Evolutionary conservation across 2,797 vertebrate species (phyloP).

Genomic region (Microctenopoma lineatum): DNA sequence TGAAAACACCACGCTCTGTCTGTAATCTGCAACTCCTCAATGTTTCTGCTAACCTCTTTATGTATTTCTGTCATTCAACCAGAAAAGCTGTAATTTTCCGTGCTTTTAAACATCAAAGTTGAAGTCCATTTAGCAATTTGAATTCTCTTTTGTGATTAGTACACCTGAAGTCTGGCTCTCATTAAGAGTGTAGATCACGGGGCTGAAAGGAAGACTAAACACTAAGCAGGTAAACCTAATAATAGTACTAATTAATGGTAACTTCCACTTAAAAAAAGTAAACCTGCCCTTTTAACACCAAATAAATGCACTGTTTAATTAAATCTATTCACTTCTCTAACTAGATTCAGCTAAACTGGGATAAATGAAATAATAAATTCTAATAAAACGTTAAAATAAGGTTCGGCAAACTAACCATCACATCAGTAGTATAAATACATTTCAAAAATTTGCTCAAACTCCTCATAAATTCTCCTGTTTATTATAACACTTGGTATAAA

Average conservation of each 20-base stretch:
- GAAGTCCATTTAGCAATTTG: conserved; percentile 93
- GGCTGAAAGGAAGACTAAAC: conserved; percentile 99
- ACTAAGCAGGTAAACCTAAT: conserved; percentile 99
- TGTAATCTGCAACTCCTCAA: conserved; percentile 88
- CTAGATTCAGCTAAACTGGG: conserved; percentile 87
- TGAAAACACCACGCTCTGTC: conserved; percentile 86
- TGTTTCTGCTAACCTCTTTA: conserved; percentile 89
- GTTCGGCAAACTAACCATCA: conserved; percentile 90
- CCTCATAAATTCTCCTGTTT: conserved; percentile 84
- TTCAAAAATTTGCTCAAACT: conserved; percentile 81
- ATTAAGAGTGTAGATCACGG: conserved; percentile 95
- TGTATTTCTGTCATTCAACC: conserved; percentile 86
- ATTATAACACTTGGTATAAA: conserved; percentile 81
- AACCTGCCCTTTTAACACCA: conserved; percentile 92
- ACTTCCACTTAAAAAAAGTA: conserved; percentile 99
- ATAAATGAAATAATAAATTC: conserved; percentile 85
- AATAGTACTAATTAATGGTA: conserved; percentile 96
- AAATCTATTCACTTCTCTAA: conserved; percentile 94
- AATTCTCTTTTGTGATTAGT: conserved; percentile 98
- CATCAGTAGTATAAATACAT: conserved; percentile 87
- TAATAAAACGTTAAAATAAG: conserved; percentile 96
- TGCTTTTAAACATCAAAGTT: conserved; percentile 91
- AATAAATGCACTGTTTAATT: conserved; percentile 90
- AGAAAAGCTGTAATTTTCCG: conserved; percentile 92
- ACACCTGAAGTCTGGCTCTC: conserved; percentile 96